phyloP scores from a whole-genome alignment of 2,113 vertebrate species.

The Jacana jacana region DNA sequence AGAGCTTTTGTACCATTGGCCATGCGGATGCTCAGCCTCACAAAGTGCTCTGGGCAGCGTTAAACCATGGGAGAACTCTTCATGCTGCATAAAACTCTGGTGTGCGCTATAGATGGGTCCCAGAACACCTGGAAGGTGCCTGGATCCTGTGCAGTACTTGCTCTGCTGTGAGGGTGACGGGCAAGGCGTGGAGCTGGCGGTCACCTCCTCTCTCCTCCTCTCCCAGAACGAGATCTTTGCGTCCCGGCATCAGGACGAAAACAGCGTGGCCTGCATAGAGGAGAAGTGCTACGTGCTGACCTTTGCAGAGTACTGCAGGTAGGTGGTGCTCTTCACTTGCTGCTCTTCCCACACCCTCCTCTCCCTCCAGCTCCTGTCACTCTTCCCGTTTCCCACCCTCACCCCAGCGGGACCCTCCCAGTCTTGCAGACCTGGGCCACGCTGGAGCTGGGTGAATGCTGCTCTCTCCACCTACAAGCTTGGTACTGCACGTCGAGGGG shows the following conservation, averaged over 20 bases:
- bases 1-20: background rate
- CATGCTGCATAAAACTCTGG: background rate
- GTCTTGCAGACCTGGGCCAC: background rate
- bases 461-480: fast-evolving
- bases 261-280: constrained; percentile 99
- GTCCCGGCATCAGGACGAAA: constrained; percentile 96
- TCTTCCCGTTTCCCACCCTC: background rate
- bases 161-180: background rate
- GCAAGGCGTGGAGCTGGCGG: background rate
- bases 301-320: constrained; percentile 99
- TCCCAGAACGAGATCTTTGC: constrained; percentile 97
- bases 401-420: background rate
- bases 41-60: background rate
- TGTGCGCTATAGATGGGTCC: too few species aligned
- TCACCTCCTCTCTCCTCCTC: background rate
- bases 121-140: background rate
- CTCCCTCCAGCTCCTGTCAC: background rate
- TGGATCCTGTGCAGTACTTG: fast-evolving
- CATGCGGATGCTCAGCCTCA: background rate
- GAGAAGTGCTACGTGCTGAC: constrained; percentile 99
- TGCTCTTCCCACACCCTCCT: background rate
- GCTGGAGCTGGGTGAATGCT: background rate
- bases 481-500: fast-evolving
- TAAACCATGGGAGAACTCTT: background rate
- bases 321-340: constrained; percentile 62